Evolutionary conservation across 1,140 invertebrate genomes (phyloP), one percentile per base, ranked within the genome.

Genomic region (Lordiphosa mommai): DNA sequence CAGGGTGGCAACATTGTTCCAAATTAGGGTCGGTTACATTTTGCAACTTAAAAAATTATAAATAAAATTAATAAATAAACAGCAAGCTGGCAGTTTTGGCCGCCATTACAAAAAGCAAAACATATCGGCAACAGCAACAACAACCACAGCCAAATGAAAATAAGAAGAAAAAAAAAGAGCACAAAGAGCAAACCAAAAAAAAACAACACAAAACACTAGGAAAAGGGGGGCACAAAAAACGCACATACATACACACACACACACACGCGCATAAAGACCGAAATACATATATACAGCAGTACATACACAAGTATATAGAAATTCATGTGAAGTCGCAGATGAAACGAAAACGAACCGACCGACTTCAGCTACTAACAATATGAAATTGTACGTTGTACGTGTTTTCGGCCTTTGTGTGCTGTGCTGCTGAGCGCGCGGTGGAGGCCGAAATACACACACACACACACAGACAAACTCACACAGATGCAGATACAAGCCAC

Each of bases 271-370:
- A 16, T 57, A 37, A 29, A 9, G 29, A 20, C 33, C 29, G 10
- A 36, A 16, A 33, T 43, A 48, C 37, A 66, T 30, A 13, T 9
- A 30, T 8, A 61, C 60, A 63, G 9, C 41, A 16, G 13, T 9
- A 36, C 38, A 6, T 60, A 34, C 49, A 40, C 59, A 34, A 23
- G 49, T 69, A 68, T 23, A 58, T 51, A 61, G 50, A 71, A 72
- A 59, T 72, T 72, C 61, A 64, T 72, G 67, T 59, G 46, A 74
- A 72, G 73, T 60, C 55, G 53, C 74, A 49, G 53, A 74, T 74
- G 60, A 61, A 74, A 43, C 40, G 40, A 43, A 43, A 27, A 27
- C 40, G 23, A 27, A 27, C 40, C 17, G 27, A 43, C 10, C 40
- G 40, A 43, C 40, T 43, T 43, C 20, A 43, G 17, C 7, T 30